Base-by-base conservation (phyloP, 2,113 vertebrate genomes). In the Megalops atlanticus region DNA sequence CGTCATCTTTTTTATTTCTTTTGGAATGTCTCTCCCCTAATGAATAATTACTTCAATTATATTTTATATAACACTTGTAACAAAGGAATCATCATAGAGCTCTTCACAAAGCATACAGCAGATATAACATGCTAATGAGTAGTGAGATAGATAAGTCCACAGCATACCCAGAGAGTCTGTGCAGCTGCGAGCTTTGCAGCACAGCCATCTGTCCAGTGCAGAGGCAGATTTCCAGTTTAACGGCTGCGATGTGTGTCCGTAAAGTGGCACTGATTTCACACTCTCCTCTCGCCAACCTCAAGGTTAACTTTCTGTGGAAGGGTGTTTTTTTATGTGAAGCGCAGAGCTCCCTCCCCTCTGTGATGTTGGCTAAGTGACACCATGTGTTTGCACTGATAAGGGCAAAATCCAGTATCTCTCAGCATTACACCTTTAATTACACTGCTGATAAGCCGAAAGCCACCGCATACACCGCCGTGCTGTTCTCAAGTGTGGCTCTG, bases 331-430 rank as follows among this genome's bases (percentile, higher is more conserved):
- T n/a, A n/a, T n/a, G n/a, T 64, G 58, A n/a, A 64, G 58, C 58
- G 5, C 3, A 3, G 5, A 2, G 18, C 52, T 24, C 52, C 52
- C 21, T 24, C 4, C 52, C n/a, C 24, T 64, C n/a, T 64, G 58
- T 15, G 58, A 64, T 64, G 58, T 10, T 27, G 58, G 58, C 58
- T 64, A 64, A 64, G 58, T 64, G 58, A 64, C 31, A 31, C 58
- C 58, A 64, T 64, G n/a, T 64, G 58, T 64, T 64, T 31, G 58
- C n/a, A 64, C 58, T 64, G 58, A 64, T 64, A 64, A 64, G 58
- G 58, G 24, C 58, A 2, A 64, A 64, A 64, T 64, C 58, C 58
- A 64, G 58, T 64, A 64, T 64, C 58, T 64, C 58, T 31, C 58
- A 27, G 58, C 58, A 64, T 64, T 64, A 64, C 8, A 64, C 58